Evolutionary conservation across 2,797 vertebrate genomes (phyloP).

Genomic region (Dryobates pubescens): DNA sequence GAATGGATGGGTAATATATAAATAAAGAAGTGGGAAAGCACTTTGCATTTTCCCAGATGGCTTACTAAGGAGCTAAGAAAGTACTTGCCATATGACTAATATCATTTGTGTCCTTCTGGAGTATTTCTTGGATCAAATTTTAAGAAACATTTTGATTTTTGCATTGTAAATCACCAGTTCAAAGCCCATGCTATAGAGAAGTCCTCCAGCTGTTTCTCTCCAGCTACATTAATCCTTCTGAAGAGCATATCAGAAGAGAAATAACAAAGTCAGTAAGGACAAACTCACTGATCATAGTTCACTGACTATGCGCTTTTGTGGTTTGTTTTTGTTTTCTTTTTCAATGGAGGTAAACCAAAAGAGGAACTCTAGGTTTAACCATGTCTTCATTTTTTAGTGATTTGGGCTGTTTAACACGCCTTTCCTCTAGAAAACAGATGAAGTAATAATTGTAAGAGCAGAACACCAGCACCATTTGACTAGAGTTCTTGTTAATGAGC

Average conservation of each 20-base stretch:
- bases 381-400: neutral
- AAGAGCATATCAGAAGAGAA: constrained; percentile 33
- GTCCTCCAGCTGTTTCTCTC: neutral
- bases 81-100: neutral
- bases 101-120: neutral
- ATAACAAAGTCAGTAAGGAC: neutral
- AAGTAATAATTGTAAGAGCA: neutral
- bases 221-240: neutral
- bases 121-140: constrained; percentile 28
- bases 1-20: neutral
- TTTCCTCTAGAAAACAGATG: neutral
- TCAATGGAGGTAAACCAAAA: neutral
- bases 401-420: neutral
- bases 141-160: neutral
- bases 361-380: neutral
- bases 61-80: neutral
- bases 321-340: neutral
- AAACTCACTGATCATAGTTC: neutral
- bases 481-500: neutral
- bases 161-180: constrained; percentile 1
- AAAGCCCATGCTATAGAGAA: constrained; percentile 10
- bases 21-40: neutral
- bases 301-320: neutral
- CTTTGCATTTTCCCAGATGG: neutral
- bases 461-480: neutral